Base-by-base conservation (phyloP, 2,888 invertebrate species). In the Eurois occulta region DNA sequence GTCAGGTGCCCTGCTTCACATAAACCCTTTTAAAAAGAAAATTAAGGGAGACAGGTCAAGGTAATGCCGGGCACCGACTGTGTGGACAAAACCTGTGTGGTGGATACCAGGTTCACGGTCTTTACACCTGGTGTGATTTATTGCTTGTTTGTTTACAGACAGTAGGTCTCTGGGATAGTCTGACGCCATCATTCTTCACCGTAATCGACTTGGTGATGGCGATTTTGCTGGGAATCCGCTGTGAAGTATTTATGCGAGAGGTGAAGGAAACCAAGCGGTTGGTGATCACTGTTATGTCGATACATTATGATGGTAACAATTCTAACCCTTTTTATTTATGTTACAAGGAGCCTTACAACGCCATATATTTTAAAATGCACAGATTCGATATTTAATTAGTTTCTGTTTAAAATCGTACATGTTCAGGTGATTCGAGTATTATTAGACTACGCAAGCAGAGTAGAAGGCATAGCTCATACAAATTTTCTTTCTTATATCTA, bases 261-360 rank as follows among this genome's bases (percentile, higher is more conserved):
- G 89, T 95, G 1, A 94, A 91, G 73, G 89, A 91, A 82, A 94
- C 92, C 0, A 95, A 95, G 85, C 89, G 90, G 38, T 81, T 94
- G 43, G 91, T 91, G 16, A 92, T 93, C 35, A 87, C 86, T 21
- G 79, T 95, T 11, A 90, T 95, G 91, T 91, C 93, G 5, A 84
- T 88, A n/a, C 87, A 94, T 86, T 83, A 90, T 65, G 89, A 91
- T 69, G 94, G 95, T 94, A 90, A 81, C 65, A 13, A 41, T 65
- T 62, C 11, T 62, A 4, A 62, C 10, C 21, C 10, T 32, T 62
- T 60, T 62, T 62, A 62, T 10, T 62, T 35, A 35, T 35, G 32
- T 35, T 18, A 35, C 1, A 21, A 32, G 18, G 18, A 32, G 32
- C 18, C 21, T 1, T 60, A 32, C 60, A 32, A 18, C 18, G 8